Evolutionary conservation across 2,113 vertebrate species (phyloP), one percentile per base, ranked within the genome.

Genomic region (Pleuronectes platessa): DNA sequence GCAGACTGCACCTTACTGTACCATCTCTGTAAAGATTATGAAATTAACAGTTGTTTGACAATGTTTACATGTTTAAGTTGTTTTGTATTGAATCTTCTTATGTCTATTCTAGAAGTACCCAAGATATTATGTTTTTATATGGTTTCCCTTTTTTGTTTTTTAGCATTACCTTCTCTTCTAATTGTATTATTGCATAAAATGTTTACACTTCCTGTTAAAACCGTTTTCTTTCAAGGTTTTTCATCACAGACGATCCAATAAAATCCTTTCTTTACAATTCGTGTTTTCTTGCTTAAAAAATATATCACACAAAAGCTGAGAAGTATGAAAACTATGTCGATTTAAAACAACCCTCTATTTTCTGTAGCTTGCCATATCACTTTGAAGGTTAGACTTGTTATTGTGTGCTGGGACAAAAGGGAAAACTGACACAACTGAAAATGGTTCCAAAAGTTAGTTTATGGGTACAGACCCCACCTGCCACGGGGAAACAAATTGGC

Each of bases 81-180:
- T 84, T 88, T 90, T 80, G 61, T 90, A 83, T 40, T 74, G 74
- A 61, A 75, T 80, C 67, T 81, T 82, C 17, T 59, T 61, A 77
- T 5, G 64, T 84, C 31, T 86, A 87, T 71, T 67, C 11, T 86
- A 84, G 59, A 72, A 27, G 56, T 81, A 59, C 76, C 26, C 51
- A 61, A 63, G 24, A 68, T 85, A 58, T 70, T 72, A 37, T 59
- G 74, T 88, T 91, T 89, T 90, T 87, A 81, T 82, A 86, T 68
- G 8, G 8, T 70, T 73, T 73, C 14, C 0, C 3, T 40, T 85
- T n/a, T 79, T 79, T 3, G 74, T 35, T 85, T 21, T 79, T 81
- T 5, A 78, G 8, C 24, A 2, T 76, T 67, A 37, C 10, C 68
- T 71, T 68, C 26, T 68, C 24, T 72, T 73, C 7, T 45, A 26